Base-by-base conservation (phyloP, 1,140 invertebrate genomes). In the Calephelis nemesis region DNA sequence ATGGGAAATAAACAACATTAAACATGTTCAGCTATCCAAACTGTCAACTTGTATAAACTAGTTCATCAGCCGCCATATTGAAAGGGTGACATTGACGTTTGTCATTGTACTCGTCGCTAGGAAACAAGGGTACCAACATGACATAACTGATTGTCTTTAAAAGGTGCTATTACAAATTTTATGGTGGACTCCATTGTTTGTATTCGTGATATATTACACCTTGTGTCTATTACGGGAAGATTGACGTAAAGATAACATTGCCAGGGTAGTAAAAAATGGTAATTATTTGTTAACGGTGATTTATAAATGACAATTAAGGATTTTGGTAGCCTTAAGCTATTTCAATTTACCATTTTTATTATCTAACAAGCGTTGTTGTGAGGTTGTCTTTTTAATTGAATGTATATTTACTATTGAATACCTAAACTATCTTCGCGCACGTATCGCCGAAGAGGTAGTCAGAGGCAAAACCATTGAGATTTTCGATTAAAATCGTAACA, bases 41-140 rank as follows among this genome's bases (percentile, higher is more conserved):
- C 52, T 54, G 52, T 54, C 52, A 54, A 30, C 52, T 54, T 54
- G 52, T 54, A 54, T 54, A 54, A 54, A 54, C 54, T 58, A 58
- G 54, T 30, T 6, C 54, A 58, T 58, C 54, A 58, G 15, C 30
- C 54, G 54, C 19, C 54, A 58, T 58, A 30, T 58, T 58, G 54
- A 45, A 45, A 45, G 42, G 13, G 50, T 58, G 19, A 58, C 19
- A 30, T 58, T 58, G 54, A 58, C 54, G 54, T 58, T 58, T 58
- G 12, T 58, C 54, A 58, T 58, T 58, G 54, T 58, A 11, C 30
- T 15, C 9, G 54, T 58, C 54, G 54, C 54, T 58, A 58, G 54
- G 54, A 12, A 58, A 58, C 54, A 58, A 30, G 42, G 54, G 54
- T 58, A 58, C 54, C 19, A 58, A 58, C 54, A 58, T 30, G 54